Evolutionary conservation across 2,113 vertebrate species (phyloP), one percentile per base, ranked within the genome.

Genomic region (Anthoscopus minutus): DNA sequence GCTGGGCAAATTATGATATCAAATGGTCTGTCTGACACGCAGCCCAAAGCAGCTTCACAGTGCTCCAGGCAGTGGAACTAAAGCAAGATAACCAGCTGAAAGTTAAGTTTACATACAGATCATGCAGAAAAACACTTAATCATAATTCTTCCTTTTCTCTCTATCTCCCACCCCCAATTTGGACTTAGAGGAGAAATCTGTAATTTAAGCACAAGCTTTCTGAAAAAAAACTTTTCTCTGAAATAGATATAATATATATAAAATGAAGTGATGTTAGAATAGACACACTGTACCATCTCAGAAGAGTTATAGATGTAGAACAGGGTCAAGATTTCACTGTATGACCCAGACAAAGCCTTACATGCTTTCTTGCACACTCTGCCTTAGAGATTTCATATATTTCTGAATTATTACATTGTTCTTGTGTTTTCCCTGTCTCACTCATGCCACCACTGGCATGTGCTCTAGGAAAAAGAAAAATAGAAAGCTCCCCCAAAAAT

Each of bases 381-480:
- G 45, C 61, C 73, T 87, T 50, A 12, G 66, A 89, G 84, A 38
- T 77, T 85, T 65, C 62, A 60, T 57, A 53, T 15, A 73, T 61
- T 86, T 86, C 35, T 16, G 57, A 90, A 71, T 86, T 92, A 82
- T 71, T 93, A 33, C 81, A 95, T 90, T 92, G 54, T 92, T 82
- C 69, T 67, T 56, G 18, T 84, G 35, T 84, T 91, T 95, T 58
- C 45, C 20, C 53, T 56, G 40, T 82, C 50, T 86, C 73, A 15
- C 54, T 85, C 27, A 4, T 91, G 61, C 91, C 88, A 56, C 33
- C 20, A 73, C 23, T 51, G 45, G 37, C 47, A 83, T 16, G 16
- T 61, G 58, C 71, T 89, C 70, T 40, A 74, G 24, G 65, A 90
- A 58, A 70, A 84, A 79, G 4, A 40, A 85, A 35, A 42, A 56